Percentiles rank a stretch among this genome's conserved stretches.
phyloP scores from a whole-genome alignment of 2,888 invertebrate genomes.

The Thymelicus sylvestris region DNA sequence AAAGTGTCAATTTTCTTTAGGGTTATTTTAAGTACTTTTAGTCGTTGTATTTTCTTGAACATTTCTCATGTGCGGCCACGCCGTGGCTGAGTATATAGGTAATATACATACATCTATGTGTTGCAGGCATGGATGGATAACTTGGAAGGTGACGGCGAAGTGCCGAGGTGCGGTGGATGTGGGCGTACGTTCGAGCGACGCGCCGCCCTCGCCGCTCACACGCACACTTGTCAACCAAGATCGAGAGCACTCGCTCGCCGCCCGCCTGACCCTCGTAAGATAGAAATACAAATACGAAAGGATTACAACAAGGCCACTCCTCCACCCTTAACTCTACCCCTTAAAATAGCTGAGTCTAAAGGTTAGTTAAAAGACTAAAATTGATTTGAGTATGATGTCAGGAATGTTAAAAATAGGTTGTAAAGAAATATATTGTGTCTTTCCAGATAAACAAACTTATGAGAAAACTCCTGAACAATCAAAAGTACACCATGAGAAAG shows the following conservation, averaged over 20 bases:
- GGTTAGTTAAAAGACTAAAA: not conserved
- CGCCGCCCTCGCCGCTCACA: slow-evolving; percentile 89
- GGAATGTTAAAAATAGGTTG: not conserved
- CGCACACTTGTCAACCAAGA: slow-evolving; percentile 87
- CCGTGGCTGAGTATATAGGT: too few species aligned
- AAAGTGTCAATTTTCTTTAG: too few species aligned
- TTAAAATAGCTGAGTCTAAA: slow-evolving; percentile 47
- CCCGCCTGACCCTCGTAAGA: slow-evolving; percentile 59
- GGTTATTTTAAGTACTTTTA: too few species aligned
- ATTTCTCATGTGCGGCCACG: too few species aligned
- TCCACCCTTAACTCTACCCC: slow-evolving; percentile 44
- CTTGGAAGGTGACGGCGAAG: slow-evolving; percentile 85
- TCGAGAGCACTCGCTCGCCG: slow-evolving; percentile 59
- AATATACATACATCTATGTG: not conserved
- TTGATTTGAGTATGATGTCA: too few species aligned
- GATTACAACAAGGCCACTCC: slow-evolving; percentile 70
- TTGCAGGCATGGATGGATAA: slow-evolving; percentile 86
- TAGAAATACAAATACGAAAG: slow-evolving; percentile 77
- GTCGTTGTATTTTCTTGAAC: too few species aligned
- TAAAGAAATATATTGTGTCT: slow-evolving; percentile 13
- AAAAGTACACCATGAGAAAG: slow-evolving; percentile 30
- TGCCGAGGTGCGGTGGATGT: slow-evolving; percentile 88
- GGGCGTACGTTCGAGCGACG: slow-evolving; percentile 89
- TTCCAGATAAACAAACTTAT: slow-evolving; percentile 37
- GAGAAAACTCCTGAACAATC: slow-evolving; percentile 33